Evolutionary conservation across 1,140 invertebrate genomes (phyloP).

Genomic region (Mamestra configurata): DNA sequence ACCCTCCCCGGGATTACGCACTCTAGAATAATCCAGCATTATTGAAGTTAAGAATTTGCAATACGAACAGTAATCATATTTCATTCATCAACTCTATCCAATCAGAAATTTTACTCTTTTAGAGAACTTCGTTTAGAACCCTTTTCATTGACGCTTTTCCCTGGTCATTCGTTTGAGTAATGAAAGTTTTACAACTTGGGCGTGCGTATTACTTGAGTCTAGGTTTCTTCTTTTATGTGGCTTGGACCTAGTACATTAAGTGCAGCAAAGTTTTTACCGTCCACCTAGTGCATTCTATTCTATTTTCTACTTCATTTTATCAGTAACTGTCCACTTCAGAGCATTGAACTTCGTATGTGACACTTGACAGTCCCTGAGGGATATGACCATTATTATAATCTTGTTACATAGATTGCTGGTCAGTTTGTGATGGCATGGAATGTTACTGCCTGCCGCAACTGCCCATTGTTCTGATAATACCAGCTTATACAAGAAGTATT

Average conservation of each 20-base stretch:
- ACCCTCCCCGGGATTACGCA: slow-evolving; percentile 17
- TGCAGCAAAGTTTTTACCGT: slow-evolving; percentile 5
- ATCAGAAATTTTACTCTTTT: slow-evolving; percentile 34
- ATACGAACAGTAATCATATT: slow-evolving; percentile 36
- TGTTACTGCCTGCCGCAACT: neutral
- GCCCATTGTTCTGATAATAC: neutral
- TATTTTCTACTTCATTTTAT: slow-evolving; percentile 13
- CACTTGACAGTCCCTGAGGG: neutral
- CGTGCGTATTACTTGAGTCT: slow-evolving; percentile 26
- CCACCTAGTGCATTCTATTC: neutral
- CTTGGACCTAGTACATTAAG: slow-evolving; percentile 10
- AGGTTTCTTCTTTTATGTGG: slow-evolving; percentile 23
- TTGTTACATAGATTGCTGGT: slow-evolving; percentile 2
- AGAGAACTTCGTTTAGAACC: neutral
- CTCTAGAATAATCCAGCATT: slow-evolving; percentile 37
- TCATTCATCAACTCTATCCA: slow-evolving; percentile 24
- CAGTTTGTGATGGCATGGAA: neutral
- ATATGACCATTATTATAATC: slow-evolving; percentile 2
- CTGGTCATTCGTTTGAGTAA: neutral
- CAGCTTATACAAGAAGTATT: neutral
- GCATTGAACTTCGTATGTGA: slow-evolving; percentile 11
- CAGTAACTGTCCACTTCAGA: neutral
- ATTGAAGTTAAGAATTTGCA: slow-evolving; percentile 44
- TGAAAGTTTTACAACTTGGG: slow-evolving; percentile 26
- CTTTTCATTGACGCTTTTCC: slow-evolving; percentile 27